Evolutionary conservation across 92 coral and sea anemone species (phyloP).

Genomic region (Actinostola sp.): DNA sequence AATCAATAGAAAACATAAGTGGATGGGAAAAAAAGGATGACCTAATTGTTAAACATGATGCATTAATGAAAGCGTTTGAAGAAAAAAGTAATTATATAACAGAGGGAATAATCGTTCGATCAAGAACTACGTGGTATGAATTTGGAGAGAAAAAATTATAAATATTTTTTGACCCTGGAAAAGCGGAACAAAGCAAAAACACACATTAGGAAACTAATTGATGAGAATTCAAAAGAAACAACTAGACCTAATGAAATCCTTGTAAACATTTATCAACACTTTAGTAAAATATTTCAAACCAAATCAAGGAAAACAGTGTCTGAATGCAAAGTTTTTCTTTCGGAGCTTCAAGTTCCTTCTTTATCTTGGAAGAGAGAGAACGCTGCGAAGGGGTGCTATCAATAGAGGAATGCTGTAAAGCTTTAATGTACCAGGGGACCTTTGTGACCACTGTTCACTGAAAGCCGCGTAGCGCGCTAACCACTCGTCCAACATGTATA

Average conservation of each 20-base stretch:
- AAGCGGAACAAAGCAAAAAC: slow-evolving; percentile 25
- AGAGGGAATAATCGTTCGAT: slow-evolving; percentile 28
- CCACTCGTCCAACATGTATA: too few species aligned
- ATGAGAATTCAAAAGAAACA: neutral
- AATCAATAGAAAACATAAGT: neutral
- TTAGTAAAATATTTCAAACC: neutral
- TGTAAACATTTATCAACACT: neutral
- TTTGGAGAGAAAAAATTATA: slow-evolving; percentile 33
- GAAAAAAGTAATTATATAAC: slow-evolving; percentile 3
- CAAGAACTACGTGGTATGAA: slow-evolving; percentile 35
- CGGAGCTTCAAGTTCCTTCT: neutral
- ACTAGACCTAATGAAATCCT: neutral
- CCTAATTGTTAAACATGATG: neutral
- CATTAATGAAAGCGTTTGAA: neutral
- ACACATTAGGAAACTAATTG: slow-evolving; percentile 5
- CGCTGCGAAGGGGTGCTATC: slow-evolving; percentile 9
- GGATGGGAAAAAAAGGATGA: slow-evolving; percentile 4
- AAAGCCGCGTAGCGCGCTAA: too few species aligned
- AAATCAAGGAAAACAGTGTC: neutral
- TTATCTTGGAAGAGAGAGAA: neutral
- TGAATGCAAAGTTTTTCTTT: neutral
- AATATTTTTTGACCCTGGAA: too few species aligned
- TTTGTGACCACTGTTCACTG: too few species aligned
- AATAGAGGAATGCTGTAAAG: slow-evolving; percentile 11
- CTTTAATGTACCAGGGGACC: too few species aligned